A percentile compares a stretch with the other conserved stretches of the same genome.
These are phyloP conservation scores for Phlogophora meticulosa DNA, from an alignment of 2,888 invertebrate species.

Conservation along the genomic window DNA sequence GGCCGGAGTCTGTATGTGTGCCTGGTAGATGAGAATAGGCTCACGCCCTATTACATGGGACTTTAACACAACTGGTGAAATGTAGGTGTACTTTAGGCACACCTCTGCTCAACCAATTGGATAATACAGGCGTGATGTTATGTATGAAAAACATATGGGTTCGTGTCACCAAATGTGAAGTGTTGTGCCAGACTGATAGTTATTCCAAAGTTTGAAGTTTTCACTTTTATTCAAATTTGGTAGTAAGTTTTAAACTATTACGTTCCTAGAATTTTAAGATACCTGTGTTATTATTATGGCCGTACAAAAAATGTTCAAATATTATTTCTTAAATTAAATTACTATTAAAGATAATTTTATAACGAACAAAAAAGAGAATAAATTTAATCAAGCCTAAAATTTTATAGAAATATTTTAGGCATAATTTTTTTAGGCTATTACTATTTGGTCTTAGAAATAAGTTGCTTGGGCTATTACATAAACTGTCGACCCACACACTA, in stretches of 20 bases:
- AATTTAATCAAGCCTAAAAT: background rate
- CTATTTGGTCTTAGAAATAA: background rate
- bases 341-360: conserved; percentile 10
- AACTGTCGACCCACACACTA: no score
- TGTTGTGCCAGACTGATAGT: no score
- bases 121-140: no score
- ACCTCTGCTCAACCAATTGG: no score
- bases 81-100: no score
- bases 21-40: no score
- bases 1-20: no score
- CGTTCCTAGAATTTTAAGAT: background rate
- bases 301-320: background rate
- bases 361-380: background rate
- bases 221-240: conserved; percentile 3
- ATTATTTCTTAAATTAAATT: conserved; percentile 3
- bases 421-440: background rate
- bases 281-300: background rate
- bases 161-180: no score
- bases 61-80: no score
- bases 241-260: conserved; percentile 4
- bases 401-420: background rate
- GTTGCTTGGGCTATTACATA: background rate
- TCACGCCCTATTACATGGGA: no score
- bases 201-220: no score
- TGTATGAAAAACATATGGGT: no score